Base-by-base conservation (phyloP, 2,888 invertebrate genomes). In the Drosophila affinis region DNA sequence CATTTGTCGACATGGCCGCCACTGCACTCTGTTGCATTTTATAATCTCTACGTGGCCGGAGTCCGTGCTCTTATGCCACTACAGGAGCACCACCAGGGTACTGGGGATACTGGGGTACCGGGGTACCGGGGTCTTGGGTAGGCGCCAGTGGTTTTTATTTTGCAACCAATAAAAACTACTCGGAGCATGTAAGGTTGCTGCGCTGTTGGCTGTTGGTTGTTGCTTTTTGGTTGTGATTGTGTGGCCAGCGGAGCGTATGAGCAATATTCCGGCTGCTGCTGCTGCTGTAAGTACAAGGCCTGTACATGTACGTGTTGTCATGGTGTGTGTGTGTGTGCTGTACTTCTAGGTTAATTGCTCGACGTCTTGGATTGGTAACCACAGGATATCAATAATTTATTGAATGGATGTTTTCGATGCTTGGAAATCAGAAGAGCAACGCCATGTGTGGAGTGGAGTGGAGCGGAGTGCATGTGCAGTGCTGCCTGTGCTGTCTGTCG, bases 1-100 rank as follows among this genome's bases (percentile, higher is more conserved):
- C 57, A 64, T 48, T 62, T 72, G 77, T 63, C 57, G 60, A 51
- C 59, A 52, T 56, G 60, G 53, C 27, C 39, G 39, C 39, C 14
- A 34, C 62, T 70, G 58, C 69, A 65, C 64, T 73, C 60, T 71
- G 79, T 72, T 70, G 71, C 70, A 69, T 53, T 76, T 64, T 51
- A 70, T 67, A 60, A 71, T 69, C 61, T 58, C 63, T 62, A 75
- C 57, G 65, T 65, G 70, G 69, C 39, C 47, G 12, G 46, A 55
- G 24, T 61, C 47, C 47, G 55, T 34, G 12, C 44, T 24, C 46
- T 46, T 7, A 27, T 27, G 27, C 27, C 27, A 7, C 7, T 27
- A 27, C 54, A 57, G 57, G 57, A 24, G 24, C 24, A 24, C 48
- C 12, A 18, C 18, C 3, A 3, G 46, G 27, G 10, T 7, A 39